Conservation (phyloP, 2,797 vertebrate genomes). For the Takifugu ocellatus region DNA sequence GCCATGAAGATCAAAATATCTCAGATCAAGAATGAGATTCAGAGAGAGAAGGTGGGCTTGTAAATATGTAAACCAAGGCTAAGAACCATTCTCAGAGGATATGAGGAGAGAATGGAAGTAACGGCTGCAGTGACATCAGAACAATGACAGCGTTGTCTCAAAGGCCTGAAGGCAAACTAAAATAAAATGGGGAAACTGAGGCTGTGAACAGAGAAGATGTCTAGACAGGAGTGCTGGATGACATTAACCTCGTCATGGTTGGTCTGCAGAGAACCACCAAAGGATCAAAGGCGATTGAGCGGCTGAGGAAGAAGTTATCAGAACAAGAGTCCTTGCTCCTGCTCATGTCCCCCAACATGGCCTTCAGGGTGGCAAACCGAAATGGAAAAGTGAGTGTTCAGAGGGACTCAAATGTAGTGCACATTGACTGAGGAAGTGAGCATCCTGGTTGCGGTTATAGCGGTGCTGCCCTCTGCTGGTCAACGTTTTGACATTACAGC, state of each 20-base stretch:
- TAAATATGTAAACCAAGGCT: neutral
- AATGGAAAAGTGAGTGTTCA: conserved; percentile 85
- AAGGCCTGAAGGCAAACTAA: conserved; percentile 2
- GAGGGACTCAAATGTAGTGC: neutral
- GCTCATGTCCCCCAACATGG: conserved; percentile 92
- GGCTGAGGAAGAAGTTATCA: conserved; percentile 89
- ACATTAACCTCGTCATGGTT: conserved; percentile 9
- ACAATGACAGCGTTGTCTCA: neutral
- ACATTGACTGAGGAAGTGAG: no score
- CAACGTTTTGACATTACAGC: neutral
- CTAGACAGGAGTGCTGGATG: neutral
- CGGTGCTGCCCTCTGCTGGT: conserved; percentile 57
- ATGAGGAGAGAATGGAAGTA: neutral
- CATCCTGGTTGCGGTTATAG: neutral
- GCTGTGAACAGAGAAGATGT: conserved; percentile 2
- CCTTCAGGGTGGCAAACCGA: conserved; percentile 88
- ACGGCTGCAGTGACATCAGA: neutral
- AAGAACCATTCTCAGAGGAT: neutral
- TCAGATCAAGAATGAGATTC: conserved; percentile 91
- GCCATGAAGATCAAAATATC: conserved; percentile 93
- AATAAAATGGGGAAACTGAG: conserved; percentile 21
- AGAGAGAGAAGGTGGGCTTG: conserved; percentile 85
- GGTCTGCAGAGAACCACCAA: conserved; percentile 84
- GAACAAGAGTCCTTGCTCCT: conserved; percentile 92
- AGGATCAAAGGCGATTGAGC: conserved; percentile 84